Percentiles rank a stretch among this genome's conserved stretches.
Conservation (phyloP, 2,113 vertebrate species). For the Myiopsitta monachus region DNA sequence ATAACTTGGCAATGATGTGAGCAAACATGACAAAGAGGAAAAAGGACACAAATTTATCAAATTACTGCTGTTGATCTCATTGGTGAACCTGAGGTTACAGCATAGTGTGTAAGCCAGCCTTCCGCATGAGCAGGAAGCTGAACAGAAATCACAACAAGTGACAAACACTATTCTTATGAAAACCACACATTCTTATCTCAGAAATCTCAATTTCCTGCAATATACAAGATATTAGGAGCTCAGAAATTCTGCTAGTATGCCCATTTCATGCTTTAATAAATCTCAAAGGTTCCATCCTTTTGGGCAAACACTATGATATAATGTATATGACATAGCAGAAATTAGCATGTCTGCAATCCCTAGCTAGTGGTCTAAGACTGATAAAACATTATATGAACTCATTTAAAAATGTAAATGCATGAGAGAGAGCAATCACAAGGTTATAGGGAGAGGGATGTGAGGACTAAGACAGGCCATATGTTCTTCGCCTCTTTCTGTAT, state of each 20-base stretch:
- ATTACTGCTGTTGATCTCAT: neutral
- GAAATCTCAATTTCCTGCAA: neutral
- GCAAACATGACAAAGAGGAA: neutral
- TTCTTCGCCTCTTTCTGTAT: constrained; percentile 1
- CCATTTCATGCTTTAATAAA: neutral
- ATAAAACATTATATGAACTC: neutral
- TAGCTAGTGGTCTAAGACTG: neutral
- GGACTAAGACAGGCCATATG: neutral
- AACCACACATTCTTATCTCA: neutral
- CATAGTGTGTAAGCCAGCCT: neutral
- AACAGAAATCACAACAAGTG: neutral
- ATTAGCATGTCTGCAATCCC: neutral
- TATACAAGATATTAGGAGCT: neutral
- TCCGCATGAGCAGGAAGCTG: neutral
- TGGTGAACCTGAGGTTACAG: neutral
- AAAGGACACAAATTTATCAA: neutral
- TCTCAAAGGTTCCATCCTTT: neutral
- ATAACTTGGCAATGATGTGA: neutral
- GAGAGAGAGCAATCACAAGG: constrained; percentile 8
- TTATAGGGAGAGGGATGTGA: neutral
- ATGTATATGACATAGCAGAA: neutral
- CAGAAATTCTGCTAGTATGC: neutral
- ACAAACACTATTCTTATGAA: neutral
- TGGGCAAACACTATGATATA: neutral
- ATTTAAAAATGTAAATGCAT: constrained; percentile 18